Evolutionary conservation across 1,140 invertebrate species (phyloP).

Genomic region (Uloborus diversus): DNA sequence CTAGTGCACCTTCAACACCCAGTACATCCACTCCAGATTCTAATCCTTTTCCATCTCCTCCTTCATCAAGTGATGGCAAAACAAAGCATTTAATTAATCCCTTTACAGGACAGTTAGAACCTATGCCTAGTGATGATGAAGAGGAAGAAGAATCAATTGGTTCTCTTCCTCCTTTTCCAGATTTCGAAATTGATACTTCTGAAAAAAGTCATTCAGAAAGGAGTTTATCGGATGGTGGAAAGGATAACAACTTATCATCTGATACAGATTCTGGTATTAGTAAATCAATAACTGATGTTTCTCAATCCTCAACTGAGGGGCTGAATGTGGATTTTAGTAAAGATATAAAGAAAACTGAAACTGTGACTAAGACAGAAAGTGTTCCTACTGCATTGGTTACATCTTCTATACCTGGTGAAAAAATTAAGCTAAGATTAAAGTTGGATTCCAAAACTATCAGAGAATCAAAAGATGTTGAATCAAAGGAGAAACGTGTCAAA

Average conservation of each 20-base stretch:
- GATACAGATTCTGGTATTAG: constrained; percentile 58
- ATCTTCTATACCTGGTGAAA: constrained; percentile 72
- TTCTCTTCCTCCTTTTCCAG: constrained; percentile 55
- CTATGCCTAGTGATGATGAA: constrained; percentile 71
- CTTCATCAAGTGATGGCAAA: constrained; percentile 66
- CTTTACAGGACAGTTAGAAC: constrained; percentile 84
- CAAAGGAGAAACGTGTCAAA: constrained; percentile 48
- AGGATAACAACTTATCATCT: constrained; percentile 52
- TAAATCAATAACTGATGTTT: constrained; percentile 57
- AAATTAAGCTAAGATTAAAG: constrained; percentile 84
- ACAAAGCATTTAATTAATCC: constrained; percentile 86
- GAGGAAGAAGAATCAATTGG: constrained; percentile 58
- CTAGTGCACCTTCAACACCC: constrained; percentile 45
- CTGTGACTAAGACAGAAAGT: neutral
- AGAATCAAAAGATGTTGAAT: constrained; percentile 56
- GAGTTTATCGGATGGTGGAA: constrained; percentile 55
- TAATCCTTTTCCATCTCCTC: constrained; percentile 58
- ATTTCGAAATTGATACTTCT: constrained; percentile 52
- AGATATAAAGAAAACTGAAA: constrained; percentile 18
- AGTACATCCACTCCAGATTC: constrained; percentile 52
- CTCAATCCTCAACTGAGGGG: constrained; percentile 56
- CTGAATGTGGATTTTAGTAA: constrained; percentile 29
- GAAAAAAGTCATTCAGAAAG: constrained; percentile 57
- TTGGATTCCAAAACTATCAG: constrained; percentile 69
- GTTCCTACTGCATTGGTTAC: constrained; percentile 29